phyloP scores from a whole-genome alignment of 2,113 vertebrate species.

The Dipodomys stephensi region DNA sequence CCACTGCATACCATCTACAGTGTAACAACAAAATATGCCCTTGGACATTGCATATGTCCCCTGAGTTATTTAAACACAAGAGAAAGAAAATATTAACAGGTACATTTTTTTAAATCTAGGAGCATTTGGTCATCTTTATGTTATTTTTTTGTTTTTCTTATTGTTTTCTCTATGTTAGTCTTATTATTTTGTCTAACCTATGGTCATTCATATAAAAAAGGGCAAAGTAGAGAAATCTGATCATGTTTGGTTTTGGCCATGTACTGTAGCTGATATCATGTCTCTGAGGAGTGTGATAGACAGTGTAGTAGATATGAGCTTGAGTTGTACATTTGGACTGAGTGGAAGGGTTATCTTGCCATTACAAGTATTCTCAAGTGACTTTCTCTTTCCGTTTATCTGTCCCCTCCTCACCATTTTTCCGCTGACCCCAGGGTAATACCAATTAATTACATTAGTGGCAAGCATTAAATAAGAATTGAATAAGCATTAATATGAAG shows the following conservation, averaged over 20 bases:
- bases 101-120: neutral
- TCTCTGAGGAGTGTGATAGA: neutral
- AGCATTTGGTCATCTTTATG: neutral
- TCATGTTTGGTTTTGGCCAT: neutral
- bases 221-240: neutral
- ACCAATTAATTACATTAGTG: neutral
- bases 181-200: slow-evolving; percentile 14
- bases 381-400: neutral
- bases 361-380: neutral
- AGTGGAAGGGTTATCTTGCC: neutral
- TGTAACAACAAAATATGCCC: slow-evolving; percentile 7
- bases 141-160: neutral
- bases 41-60: neutral
- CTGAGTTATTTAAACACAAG: slow-evolving; percentile 8
- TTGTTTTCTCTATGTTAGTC: neutral
- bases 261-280: neutral
- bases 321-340: neutral
- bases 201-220: slow-evolving; percentile 13
- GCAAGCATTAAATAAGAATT: neutral
- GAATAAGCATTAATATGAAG: neutral
- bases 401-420: neutral
- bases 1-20: neutral
- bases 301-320: neutral
- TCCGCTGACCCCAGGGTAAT: neutral
- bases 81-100: slow-evolving; percentile 27